Percentiles rank a stretch among this genome's conserved stretches.
These are phyloP conservation scores for Galerucella nymphaeae DNA, from an alignment of 2,888 invertebrate genomes.

Conservation along the genomic window DNA sequence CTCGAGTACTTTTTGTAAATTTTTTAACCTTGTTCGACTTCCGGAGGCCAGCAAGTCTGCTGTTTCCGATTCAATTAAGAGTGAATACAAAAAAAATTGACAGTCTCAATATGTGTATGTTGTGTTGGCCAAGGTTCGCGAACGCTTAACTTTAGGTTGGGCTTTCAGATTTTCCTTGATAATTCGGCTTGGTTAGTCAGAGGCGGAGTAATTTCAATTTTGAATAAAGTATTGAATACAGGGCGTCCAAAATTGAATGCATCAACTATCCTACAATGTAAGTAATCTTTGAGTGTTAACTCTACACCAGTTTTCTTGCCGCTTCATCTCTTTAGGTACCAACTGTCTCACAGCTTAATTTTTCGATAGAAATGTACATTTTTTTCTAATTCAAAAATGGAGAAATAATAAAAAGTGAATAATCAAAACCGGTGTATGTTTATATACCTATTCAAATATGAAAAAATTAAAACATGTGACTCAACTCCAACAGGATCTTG, in stretches of 20 bases:
- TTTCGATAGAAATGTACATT: too few relatives aligned
- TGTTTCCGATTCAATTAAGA: conserved; percentile 60
- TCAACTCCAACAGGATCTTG: too few relatives aligned
- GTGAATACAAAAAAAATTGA: conserved; percentile 43
- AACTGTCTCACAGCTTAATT: too few relatives aligned
- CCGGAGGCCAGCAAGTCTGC: conserved; percentile 59
- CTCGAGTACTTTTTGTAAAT: conserved; percentile 40
- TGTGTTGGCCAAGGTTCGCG: conserved; percentile 38
- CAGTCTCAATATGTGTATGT: conserved; percentile 39
- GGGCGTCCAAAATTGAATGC: too few relatives aligned
- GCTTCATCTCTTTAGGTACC: too few relatives aligned
- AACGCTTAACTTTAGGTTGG: conserved; percentile 39
- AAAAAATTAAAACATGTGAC: background rate
- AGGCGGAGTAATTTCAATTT: conserved; percentile 8
- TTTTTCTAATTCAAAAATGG: too few relatives aligned
- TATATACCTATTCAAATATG: background rate
- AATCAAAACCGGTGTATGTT: too few relatives aligned
- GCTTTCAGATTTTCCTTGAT: conserved; percentile 42
- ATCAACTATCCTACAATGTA: too few relatives aligned
- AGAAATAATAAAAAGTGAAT: too few relatives aligned
- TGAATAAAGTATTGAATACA: background rate
- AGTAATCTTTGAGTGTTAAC: too few relatives aligned
- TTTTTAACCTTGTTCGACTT: conserved; percentile 58
- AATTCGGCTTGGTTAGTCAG: conserved; percentile 27
- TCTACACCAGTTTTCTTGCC: too few relatives aligned